A percentile compares a stretch with the other conserved stretches of the same genome.
Evolutionary conservation across 2,797 vertebrate species (phyloP).

Genomic region (Cyclopterus lumpus): DNA sequence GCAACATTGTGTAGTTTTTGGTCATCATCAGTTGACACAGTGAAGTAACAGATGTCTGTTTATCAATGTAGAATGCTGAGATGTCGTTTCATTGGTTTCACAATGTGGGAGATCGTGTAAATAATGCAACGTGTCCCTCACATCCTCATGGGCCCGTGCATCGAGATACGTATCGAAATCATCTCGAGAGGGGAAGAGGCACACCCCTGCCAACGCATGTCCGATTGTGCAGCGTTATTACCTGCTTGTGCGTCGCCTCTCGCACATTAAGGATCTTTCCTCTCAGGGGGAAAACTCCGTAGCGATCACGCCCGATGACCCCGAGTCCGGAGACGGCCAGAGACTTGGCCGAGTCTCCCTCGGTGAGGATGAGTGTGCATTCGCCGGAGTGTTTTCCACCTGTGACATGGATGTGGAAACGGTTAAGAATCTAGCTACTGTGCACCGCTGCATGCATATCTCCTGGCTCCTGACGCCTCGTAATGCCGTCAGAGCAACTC

Average conservation of each 20-base stretch:
- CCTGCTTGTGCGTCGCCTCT: conserved; percentile 98
- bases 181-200: no score
- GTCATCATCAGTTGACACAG: no score
- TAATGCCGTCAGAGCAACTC: background rate
- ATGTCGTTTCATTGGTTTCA: no score
- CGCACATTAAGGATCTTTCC: conserved; percentile 98
- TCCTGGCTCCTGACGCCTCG: background rate
- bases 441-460: background rate
- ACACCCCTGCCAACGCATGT: background rate
- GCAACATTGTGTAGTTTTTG: no score
- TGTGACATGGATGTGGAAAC: conserved; percentile 51
- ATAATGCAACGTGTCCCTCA: no score
- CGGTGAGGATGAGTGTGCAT: conserved; percentile 97
- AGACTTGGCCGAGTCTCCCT: conserved; percentile 98
- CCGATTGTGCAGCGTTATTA: conserved; percentile 46
- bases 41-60: no score
- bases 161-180: no score
- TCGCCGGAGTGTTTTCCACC: conserved; percentile 98
- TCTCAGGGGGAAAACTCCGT: conserved; percentile 94
- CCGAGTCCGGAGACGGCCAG: conserved; percentile 96
- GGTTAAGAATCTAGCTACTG: background rate
- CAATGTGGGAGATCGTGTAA: no score
- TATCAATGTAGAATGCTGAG: no score
- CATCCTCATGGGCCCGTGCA: no score
- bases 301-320: conserved; percentile 95